phyloP scores from a whole-genome alignment of 2,888 invertebrate genomes.

The Tipula confusa region DNA sequence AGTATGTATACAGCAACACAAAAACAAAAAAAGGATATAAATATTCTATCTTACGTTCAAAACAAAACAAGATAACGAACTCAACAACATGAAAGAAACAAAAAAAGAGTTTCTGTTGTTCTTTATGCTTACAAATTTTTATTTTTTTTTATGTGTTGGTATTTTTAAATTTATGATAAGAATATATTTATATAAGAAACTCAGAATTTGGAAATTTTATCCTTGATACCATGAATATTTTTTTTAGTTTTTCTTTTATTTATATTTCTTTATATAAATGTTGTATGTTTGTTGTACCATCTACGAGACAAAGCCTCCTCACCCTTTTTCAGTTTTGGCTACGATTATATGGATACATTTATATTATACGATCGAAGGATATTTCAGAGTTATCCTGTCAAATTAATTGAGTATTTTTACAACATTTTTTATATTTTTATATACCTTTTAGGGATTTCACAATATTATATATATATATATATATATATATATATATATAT shows the following conservation, averaged over 20 bases:
- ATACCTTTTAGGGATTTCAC: not conserved
- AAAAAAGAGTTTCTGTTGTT: not conserved
- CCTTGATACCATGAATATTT: not conserved
- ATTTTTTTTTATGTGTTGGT: not conserved
- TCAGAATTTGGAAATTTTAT: not conserved
- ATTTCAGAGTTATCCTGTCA: not conserved
- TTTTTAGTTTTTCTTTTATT: too few species aligned
- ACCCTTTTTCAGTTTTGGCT: not conserved
- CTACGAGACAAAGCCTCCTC: not conserved
- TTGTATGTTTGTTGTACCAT: not conserved
- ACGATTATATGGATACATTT: not conserved
- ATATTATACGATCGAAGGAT: not conserved
- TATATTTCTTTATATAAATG: not conserved
- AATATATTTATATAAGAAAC: not conserved
- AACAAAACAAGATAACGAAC: not conserved
- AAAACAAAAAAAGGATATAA: not conserved
- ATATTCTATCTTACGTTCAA: not conserved
- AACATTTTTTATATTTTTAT: not conserved
- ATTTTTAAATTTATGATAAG: conserved; percentile 25
- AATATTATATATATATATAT: not conserved
- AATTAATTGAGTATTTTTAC: conserved; percentile 6
- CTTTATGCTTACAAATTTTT: too few species aligned
- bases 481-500: too few species aligned
- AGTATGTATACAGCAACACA: not conserved
- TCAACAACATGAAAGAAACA: not conserved